These are phyloP conservation scores for Patiria miniata DNA, from an alignment of 35 echinoderm and acorn worm species.

Conservation along the genomic window DNA sequence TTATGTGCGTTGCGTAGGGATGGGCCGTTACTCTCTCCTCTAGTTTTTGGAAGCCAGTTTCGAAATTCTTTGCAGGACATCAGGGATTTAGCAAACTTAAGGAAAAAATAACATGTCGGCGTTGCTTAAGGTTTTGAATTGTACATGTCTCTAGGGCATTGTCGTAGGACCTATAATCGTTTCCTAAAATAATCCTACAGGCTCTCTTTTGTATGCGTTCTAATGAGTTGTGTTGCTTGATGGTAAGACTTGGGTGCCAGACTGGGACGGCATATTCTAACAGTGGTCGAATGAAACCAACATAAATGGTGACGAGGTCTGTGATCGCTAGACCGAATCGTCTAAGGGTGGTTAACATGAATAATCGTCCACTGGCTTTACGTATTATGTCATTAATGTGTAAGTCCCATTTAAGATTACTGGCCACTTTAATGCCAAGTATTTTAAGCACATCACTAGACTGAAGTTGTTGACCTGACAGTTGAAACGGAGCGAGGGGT, in stretches of 20 bases:
- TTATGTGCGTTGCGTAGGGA: background rate
- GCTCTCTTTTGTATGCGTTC: constrained; percentile 38
- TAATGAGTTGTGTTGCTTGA: background rate
- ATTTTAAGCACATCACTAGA: background rate
- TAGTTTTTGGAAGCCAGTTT: constrained; percentile 23
- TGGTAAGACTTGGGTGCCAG: constrained; percentile 49
- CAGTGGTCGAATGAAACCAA: constrained; percentile 26
- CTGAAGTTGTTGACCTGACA: constrained; percentile 13
- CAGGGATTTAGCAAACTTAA: constrained; percentile 26
- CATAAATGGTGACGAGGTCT: constrained; percentile 27
- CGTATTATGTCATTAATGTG: constrained; percentile 17
- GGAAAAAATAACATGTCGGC: constrained; percentile 11
- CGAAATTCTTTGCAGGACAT: background rate
- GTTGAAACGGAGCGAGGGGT: background rate
- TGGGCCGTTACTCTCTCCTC: background rate
- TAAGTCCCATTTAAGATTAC: constrained; percentile 40
- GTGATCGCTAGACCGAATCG: background rate
- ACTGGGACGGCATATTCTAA: constrained; percentile 48
- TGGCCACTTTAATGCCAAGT: constrained; percentile 20
- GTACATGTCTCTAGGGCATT: background rate
- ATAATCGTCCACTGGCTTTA: constrained; percentile 11
- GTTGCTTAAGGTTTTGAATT: background rate
- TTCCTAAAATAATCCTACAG: constrained; percentile 32
- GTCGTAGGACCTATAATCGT: constrained; percentile 16
- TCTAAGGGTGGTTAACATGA: constrained; percentile 7